Percentiles rank a stretch among this genome's conserved stretches.
phyloP scores from a whole-genome alignment of 2,888 invertebrate species.

The Chymomyza caudatula region DNA sequence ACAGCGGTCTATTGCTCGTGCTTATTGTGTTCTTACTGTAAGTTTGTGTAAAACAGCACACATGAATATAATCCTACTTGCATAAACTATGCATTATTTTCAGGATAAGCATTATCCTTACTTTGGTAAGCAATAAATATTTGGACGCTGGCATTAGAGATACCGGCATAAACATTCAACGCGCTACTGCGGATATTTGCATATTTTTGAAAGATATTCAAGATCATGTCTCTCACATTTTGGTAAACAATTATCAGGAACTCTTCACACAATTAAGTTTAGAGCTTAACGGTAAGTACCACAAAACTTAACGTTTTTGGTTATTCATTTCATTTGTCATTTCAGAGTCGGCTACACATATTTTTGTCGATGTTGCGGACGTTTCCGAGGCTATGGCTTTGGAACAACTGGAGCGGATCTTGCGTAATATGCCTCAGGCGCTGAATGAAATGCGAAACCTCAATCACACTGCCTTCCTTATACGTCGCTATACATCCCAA shows the following conservation, averaged over 20 bases:
- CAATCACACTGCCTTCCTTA: conserved; percentile 82
- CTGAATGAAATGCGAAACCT: conserved; percentile 82
- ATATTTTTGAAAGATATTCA: conserved; percentile 86
- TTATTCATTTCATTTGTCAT: too few species aligned
- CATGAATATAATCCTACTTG: background rate
- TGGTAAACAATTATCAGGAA: conserved; percentile 87
- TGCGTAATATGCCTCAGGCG: conserved; percentile 84
- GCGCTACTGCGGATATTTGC: conserved; percentile 83
- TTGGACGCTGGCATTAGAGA: conserved; percentile 85
- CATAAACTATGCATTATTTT: background rate
- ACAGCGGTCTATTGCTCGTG: conserved; percentile 87
- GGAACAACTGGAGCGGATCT: conserved; percentile 85
- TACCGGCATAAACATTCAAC: conserved; percentile 81
- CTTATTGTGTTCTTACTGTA: conserved; percentile 90
- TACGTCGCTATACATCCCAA: conserved; percentile 84
- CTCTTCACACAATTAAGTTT: conserved; percentile 83
- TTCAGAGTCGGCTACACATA: conserved; percentile 80
- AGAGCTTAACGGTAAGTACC: conserved; percentile 82
- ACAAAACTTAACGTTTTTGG: background rate
- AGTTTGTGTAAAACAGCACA: conserved; percentile 18
- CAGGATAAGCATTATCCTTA: conserved; percentile 94
- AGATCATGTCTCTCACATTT: conserved; percentile 84
- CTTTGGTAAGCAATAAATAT: conserved; percentile 93
- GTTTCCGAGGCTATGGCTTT: conserved; percentile 89
- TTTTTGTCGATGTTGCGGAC: conserved; percentile 84